Evolutionary conservation across 1,140 invertebrate species (phyloP).

Genomic region (Musca vetustissima): DNA sequence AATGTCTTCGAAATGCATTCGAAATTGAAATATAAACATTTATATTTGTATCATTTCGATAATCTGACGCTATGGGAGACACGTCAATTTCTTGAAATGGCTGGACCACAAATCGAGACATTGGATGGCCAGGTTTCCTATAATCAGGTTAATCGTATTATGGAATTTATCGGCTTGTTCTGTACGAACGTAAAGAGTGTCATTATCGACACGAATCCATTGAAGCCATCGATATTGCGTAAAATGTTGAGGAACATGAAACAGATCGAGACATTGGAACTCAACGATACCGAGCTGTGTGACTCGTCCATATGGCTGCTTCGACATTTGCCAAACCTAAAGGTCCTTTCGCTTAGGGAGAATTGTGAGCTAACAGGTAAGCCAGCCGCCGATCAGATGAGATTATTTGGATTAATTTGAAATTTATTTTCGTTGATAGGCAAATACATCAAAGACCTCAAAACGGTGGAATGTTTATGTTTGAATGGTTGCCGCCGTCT

Average conservation of each 20-base stretch:
- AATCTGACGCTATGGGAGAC: slow-evolving; percentile 39
- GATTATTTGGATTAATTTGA: too few relatives aligned
- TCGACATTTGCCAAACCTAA: background rate
- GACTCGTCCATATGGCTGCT: slow-evolving; percentile 1
- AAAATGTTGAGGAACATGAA: slow-evolving; percentile 30
- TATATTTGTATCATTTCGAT: background rate
- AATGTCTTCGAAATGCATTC: slow-evolving; percentile 12
- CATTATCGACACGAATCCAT: slow-evolving; percentile 1
- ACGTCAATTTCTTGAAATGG: slow-evolving; percentile 38
- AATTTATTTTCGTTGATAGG: too few relatives aligned
- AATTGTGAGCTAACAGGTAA: slow-evolving; percentile 14
- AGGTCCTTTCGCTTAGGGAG: background rate
- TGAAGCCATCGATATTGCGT: background rate
- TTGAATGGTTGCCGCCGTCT: background rate
- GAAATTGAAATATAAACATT: slow-evolving; percentile 4
- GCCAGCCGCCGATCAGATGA: too few relatives aligned
- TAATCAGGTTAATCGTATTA: slow-evolving; percentile 28
- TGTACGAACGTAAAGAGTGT: slow-evolving; percentile 33
- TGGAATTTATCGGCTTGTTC: slow-evolving; percentile 28
- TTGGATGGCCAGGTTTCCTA: slow-evolving; percentile 29
- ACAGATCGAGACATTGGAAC: background rate
- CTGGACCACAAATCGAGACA: slow-evolving; percentile 29
- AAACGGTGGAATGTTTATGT: background rate
- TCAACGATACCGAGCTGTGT: background rate
- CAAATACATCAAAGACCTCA: background rate